Percentiles rank a stretch among this genome's conserved stretches.
Evolutionary conservation across 2,888 invertebrate genomes (phyloP).

Genomic region (Oxycera nigricornis): DNA sequence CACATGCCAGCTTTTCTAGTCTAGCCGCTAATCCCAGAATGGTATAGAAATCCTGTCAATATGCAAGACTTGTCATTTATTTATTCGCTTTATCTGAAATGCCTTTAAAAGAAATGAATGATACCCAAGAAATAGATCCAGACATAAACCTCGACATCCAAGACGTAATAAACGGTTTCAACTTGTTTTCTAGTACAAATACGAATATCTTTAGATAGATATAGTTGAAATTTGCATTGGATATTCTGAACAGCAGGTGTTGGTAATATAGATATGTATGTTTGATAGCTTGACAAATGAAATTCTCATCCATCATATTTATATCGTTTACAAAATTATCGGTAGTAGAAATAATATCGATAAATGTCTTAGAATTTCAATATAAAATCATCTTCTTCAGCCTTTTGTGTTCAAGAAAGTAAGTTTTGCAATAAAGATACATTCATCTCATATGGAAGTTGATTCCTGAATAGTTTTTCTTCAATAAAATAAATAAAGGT

Average conservation of each 20-base stretch:
- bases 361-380: too few species aligned
- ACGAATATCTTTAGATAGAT: too few species aligned
- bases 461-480: background rate
- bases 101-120: background rate
- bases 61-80: conserved; percentile 29
- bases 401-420: background rate
- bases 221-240: too few species aligned
- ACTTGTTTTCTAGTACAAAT: background rate
- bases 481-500: background rate
- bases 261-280: too few species aligned
- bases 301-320: too few species aligned
- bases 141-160: conserved; percentile 12
- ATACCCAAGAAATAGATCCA: background rate
- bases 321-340: too few species aligned
- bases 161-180: conserved; percentile 20
- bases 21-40: background rate
- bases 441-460: too few species aligned
- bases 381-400: too few species aligned
- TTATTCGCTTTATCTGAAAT: conserved; percentile 24
- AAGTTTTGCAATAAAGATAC: too few species aligned
- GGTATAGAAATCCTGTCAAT: conserved; percentile 30
- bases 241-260: too few species aligned
- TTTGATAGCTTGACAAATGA: too few species aligned
- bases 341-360: background rate
- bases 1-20: background rate